A percentile compares a stretch with the other conserved stretches of the same genome.
Evolutionary conservation across 2,113 vertebrate species (phyloP).

Genomic region (Pampusana beccarii): DNA sequence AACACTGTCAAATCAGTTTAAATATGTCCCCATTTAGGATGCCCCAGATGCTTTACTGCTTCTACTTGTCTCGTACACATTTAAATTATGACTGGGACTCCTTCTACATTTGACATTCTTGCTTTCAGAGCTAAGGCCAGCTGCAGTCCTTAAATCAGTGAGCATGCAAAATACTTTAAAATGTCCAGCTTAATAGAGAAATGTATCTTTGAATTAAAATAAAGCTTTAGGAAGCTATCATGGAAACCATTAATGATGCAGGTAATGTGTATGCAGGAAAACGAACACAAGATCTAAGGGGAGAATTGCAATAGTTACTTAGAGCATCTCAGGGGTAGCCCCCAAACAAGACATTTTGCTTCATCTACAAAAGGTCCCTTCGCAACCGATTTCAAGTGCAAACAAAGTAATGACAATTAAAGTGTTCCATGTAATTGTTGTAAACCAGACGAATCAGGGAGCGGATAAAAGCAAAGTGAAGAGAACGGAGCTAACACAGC

Average conservation of each 20-base stretch:
- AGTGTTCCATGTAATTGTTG: background rate
- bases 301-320: background rate
- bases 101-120: background rate
- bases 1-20: background rate
- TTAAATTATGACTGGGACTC: background rate
- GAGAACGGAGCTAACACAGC: background rate
- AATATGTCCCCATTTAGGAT: background rate
- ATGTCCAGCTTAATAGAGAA: background rate
- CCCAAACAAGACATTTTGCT: background rate
- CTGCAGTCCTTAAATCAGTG: background rate
- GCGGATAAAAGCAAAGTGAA: background rate
- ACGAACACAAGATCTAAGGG: background rate
- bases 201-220: background rate
- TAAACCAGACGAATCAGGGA: background rate
- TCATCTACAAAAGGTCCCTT: background rate
- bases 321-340: background rate
- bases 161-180: background rate
- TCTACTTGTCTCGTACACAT: background rate
- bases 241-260: background rate
- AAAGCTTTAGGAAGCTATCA: background rate
- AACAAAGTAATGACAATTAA: background rate
- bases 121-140: background rate
- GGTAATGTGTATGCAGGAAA: background rate
- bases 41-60: slow-evolving; percentile 12
- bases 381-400: rapidly evolving